These are phyloP conservation scores for Stictocephala bisonia DNA, from an alignment of 2,888 invertebrate genomes.

Conservation along the genomic window DNA sequence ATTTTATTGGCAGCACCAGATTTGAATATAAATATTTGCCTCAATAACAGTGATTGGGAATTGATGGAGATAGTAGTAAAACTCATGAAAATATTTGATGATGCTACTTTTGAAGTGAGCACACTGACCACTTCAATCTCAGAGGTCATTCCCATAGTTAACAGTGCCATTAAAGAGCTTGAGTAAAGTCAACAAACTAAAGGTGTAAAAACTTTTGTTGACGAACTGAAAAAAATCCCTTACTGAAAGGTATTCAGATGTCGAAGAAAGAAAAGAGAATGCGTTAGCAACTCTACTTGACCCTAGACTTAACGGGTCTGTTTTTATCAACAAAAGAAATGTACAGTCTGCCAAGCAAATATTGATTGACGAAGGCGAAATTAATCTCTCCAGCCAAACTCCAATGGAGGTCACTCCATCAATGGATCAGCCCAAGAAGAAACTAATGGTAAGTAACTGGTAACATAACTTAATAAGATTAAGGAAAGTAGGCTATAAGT, in stretches of 20 bases:
- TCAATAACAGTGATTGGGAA: background rate
- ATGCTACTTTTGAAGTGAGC: background rate
- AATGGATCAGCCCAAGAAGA: no score
- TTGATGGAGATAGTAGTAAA: background rate
- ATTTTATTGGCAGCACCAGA: constrained; percentile 11
- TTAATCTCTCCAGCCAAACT: no score
- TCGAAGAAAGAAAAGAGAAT: background rate
- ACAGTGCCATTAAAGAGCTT: constrained; percentile 3
- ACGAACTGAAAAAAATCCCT: background rate
- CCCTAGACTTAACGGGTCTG: background rate
- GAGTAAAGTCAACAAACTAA: background rate
- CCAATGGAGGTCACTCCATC: no score
- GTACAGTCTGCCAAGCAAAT: no score
- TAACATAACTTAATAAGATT: no score
- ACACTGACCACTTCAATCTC: background rate
- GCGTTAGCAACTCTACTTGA: background rate
- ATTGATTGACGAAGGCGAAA: no score
- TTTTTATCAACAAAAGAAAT: background rate
- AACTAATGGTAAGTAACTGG: no score
- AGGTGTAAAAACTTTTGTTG: background rate
- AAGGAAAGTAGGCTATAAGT: no score
- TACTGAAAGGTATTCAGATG: background rate
- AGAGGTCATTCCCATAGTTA: constrained; percentile 4
- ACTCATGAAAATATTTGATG: constrained; percentile 12
- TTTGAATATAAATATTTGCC: background rate